A percentile compares a stretch with the other conserved stretches of the same genome.
Conservation (phyloP, 2,888 invertebrate species). For the Synergus laeviventris region DNA sequence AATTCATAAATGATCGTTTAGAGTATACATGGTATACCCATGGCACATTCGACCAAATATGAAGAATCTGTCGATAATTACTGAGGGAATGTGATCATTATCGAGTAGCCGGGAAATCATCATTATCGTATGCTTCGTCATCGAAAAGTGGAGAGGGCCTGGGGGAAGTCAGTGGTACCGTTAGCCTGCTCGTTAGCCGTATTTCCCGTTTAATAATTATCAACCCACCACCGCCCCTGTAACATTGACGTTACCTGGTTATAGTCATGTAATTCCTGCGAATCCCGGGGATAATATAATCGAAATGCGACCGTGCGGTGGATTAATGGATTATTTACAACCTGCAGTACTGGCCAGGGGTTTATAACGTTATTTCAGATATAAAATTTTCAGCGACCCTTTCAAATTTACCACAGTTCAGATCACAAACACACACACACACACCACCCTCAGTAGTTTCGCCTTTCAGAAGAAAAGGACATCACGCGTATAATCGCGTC, state of each 20-base stretch:
- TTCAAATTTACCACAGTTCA: neutral
- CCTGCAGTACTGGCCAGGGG: neutral
- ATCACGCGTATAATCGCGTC: too few relatives aligned
- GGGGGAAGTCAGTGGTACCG: neutral
- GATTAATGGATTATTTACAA: conserved; percentile 44
- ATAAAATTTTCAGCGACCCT: neutral
- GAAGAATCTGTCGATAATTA: too few relatives aligned
- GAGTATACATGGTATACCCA: too few relatives aligned
- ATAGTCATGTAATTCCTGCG: conserved; percentile 55
- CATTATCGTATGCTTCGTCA: conserved; percentile 1
- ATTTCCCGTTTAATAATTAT: conserved; percentile 55
- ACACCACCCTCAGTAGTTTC: too few relatives aligned
- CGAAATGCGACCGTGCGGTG: conserved; percentile 48
- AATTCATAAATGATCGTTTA: neutral
- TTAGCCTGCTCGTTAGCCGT: conserved; percentile 37
- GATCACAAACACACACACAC: too few relatives aligned
- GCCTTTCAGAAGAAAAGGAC: too few relatives aligned
- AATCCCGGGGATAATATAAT: conserved; percentile 57
- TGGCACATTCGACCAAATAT: neutral
- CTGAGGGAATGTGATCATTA: neutral
- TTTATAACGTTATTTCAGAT: conserved; percentile 31
- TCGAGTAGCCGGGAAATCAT: neutral
- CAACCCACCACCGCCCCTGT: conserved; percentile 45
- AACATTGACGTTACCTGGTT: conserved; percentile 52
- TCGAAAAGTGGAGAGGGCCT: neutral